Evolutionary conservation across 2,797 vertebrate species (phyloP).

Genomic region (Anguilla anguilla): DNA sequence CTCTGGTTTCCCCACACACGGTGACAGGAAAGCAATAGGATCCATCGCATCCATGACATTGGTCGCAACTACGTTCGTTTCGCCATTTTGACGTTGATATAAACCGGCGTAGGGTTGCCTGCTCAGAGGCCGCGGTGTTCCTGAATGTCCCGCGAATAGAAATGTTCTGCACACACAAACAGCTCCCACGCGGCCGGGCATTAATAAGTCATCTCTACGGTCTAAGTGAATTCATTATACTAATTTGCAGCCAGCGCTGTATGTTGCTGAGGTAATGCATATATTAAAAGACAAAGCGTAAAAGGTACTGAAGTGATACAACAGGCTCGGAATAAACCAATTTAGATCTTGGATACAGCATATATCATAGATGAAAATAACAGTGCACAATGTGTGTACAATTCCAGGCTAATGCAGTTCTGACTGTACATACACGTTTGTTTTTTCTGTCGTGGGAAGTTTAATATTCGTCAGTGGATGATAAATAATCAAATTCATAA

Average conservation of each 20-base stretch:
- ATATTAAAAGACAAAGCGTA: neutral
- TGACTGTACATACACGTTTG: neutral
- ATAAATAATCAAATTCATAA: neutral
- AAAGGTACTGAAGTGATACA: neutral
- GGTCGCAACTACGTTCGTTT: neutral
- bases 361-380: neutral
- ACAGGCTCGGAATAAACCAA: neutral
- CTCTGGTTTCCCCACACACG: neutral
- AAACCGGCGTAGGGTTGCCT: neutral
- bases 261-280: conserved; percentile 16
- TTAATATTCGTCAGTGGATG: neutral
- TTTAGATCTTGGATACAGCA: neutral
- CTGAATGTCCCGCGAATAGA: neutral
- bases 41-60: neutral
- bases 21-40: neutral
- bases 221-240: neutral
- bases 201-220: conserved; percentile 1
- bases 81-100: neutral
- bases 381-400: neutral
- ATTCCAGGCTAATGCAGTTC: neutral
- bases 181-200: neutral
- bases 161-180: neutral
- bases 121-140: neutral
- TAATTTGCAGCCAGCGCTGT: neutral
- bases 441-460: neutral